phyloP scores from a whole-genome alignment of 2,888 invertebrate species.

The Caenorhabditis japonica region DNA sequence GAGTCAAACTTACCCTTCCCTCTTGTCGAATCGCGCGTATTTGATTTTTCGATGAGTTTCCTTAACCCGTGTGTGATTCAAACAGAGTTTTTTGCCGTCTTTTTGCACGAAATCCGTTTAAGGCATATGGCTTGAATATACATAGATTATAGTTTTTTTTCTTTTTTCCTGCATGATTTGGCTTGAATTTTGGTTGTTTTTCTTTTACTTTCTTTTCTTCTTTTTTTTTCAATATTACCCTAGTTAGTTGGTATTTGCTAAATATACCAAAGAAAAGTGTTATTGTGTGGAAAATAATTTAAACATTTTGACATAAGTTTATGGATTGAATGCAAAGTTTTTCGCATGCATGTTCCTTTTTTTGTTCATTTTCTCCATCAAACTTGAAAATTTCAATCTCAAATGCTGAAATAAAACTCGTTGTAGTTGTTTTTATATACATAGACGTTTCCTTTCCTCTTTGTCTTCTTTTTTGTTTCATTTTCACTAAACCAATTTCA shows the following conservation, averaged over 20 bases:
- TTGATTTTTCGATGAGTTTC: slow-evolving; percentile 36
- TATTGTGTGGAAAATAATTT: too few species aligned
- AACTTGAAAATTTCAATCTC: too few species aligned
- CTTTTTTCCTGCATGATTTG: slow-evolving; percentile 33
- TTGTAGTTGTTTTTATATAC: slow-evolving; percentile 21
- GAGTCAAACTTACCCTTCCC: slow-evolving; percentile 31
- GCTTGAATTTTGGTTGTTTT: slow-evolving; percentile 18
- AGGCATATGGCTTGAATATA: slow-evolving; percentile 27
- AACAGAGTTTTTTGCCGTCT: slow-evolving; percentile 1
- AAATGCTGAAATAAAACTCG: slow-evolving; percentile 4
- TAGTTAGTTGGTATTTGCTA: slow-evolving; percentile 4
- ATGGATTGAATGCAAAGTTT: not conserved
- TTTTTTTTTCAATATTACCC: slow-evolving; percentile 4
- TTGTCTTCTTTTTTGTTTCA: not conserved
- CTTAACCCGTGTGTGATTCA: slow-evolving; percentile 37
- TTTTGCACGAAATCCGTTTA: slow-evolving; percentile 29
- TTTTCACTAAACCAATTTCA: slow-evolving; percentile 46
- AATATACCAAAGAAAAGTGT: not conserved
- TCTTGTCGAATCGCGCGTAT: slow-evolving; percentile 35
- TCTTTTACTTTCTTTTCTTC: not conserved
- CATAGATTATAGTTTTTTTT: not conserved
- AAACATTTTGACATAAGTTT: not conserved
- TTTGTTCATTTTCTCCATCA: not conserved
- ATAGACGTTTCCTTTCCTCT: not conserved
- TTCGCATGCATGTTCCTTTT: slow-evolving; percentile 12